Conservation (phyloP, 2,888 invertebrate species). For the Chloroclysta siterata region DNA sequence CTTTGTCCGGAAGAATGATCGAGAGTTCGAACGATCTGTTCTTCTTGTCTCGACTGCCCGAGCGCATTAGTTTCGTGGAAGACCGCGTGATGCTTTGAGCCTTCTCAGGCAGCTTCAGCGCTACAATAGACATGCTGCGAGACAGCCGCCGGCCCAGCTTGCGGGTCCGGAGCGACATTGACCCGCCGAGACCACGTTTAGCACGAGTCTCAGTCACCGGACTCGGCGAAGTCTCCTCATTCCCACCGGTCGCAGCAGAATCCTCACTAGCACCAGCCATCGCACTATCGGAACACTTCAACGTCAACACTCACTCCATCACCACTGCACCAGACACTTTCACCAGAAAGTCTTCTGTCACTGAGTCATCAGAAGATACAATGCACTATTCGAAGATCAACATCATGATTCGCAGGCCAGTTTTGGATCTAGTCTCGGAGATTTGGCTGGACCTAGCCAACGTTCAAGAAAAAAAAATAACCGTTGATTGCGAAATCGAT, state of each 20-base stretch:
- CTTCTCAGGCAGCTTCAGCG: conserved; percentile 83
- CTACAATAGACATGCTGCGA: conserved; percentile 84
- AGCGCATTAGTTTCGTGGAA: conserved; percentile 84
- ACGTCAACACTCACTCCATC: conserved; percentile 75
- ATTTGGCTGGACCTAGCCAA: conserved; percentile 54
- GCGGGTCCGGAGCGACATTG: conserved; percentile 79
- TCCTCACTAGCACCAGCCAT: conserved; percentile 80
- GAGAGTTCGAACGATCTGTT: conserved; percentile 86
- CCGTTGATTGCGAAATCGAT: conserved; percentile 39
- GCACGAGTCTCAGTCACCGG: conserved; percentile 53
- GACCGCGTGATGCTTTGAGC: conserved; percentile 86
- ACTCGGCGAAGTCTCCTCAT: conserved; percentile 52
- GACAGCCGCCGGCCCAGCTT: conserved; percentile 82
- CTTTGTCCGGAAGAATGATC: conserved; percentile 87
- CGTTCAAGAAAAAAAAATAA: conserved; percentile 39
- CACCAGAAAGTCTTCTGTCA: conserved; percentile 67
- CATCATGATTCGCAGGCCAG: conserved; percentile 62
- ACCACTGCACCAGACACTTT: conserved; percentile 61
- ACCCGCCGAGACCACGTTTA: conserved; percentile 76
- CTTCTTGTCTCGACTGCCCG: conserved; percentile 84
- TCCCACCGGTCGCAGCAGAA: conserved; percentile 53
- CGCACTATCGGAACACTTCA: conserved; percentile 64
- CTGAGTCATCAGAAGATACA: conserved; percentile 65
- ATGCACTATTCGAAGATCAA: conserved; percentile 69
- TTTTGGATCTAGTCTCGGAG: conserved; percentile 64